These are phyloP conservation scores for Rhopalosiphum maidis DNA, from an alignment of 1,140 invertebrate species.

Conservation along the genomic window DNA sequence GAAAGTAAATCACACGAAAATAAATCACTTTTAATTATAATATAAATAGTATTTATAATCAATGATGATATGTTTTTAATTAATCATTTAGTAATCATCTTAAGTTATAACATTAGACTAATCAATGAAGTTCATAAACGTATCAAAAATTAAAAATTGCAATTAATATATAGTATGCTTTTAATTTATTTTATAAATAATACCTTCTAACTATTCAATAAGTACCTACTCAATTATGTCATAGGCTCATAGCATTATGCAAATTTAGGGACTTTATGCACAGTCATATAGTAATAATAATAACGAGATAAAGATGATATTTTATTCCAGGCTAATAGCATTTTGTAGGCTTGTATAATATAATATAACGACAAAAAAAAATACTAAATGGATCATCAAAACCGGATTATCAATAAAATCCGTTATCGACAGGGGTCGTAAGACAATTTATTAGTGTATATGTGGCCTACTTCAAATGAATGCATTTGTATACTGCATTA, in stretches of 20 bases:
- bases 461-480: constrained; percentile 20
- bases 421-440: neutral
- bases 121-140: too few species aligned
- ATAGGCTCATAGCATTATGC: neutral
- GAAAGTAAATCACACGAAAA: too few species aligned
- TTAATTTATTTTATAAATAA: too few species aligned
- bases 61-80: too few species aligned
- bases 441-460: neutral
- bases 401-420: neutral
- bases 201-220: too few species aligned
- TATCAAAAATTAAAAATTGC: too few species aligned
- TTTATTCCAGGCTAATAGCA: neutral
- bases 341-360: neutral
- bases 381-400: constrained; percentile 37
- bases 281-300: neutral
- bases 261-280: neutral
- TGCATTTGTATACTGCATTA: neutral
- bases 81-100: too few species aligned
- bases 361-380: constrained; percentile 6
- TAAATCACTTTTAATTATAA: too few species aligned
- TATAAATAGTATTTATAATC: too few species aligned
- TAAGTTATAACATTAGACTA: too few species aligned
- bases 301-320: neutral
- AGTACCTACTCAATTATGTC: too few species aligned
- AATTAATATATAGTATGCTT: too few species aligned